Evolutionary conservation across 2,113 vertebrate species (phyloP).

Genomic region (Nycticebus coucang): DNA sequence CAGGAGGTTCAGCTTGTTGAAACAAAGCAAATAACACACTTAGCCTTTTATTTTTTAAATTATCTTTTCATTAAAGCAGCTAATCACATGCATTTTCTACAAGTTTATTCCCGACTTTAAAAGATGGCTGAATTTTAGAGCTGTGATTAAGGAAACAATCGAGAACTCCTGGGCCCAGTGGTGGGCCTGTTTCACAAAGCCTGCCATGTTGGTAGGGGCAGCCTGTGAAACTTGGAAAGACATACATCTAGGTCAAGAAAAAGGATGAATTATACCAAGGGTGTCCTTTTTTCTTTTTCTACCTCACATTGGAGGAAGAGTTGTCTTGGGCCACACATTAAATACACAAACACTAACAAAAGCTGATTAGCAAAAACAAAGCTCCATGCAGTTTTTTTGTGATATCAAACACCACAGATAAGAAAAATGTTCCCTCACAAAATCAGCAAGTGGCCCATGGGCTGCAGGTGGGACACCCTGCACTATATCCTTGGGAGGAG

Average conservation of each 20-base stretch:
- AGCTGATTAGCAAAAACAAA: too few species aligned
- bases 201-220: neutral
- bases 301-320: too few species aligned
- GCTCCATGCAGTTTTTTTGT: too few species aligned
- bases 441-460: too few species aligned
- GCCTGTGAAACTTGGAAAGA: neutral
- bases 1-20: constrained; percentile 9
- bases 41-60: constrained; percentile 32
- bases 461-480: too few species aligned
- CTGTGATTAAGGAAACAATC: constrained; percentile 35
- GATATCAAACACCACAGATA: too few species aligned
- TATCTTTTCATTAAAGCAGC: constrained; percentile 46
- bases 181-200: neutral
- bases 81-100: constrained; percentile 45
- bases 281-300: too few species aligned
- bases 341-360: too few species aligned
- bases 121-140: constrained; percentile 55
- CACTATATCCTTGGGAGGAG: neutral
- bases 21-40: constrained; percentile 37
- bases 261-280: neutral
- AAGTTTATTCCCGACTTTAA: constrained; percentile 26
- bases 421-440: too few species aligned
- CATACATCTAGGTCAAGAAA: neutral
- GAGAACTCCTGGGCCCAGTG: neutral
- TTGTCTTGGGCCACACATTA: too few species aligned